A percentile compares a stretch with the other conserved stretches of the same genome.
Evolutionary conservation across 2,888 invertebrate species (phyloP).

Genomic region (Rhogogaster chlorosoma): DNA sequence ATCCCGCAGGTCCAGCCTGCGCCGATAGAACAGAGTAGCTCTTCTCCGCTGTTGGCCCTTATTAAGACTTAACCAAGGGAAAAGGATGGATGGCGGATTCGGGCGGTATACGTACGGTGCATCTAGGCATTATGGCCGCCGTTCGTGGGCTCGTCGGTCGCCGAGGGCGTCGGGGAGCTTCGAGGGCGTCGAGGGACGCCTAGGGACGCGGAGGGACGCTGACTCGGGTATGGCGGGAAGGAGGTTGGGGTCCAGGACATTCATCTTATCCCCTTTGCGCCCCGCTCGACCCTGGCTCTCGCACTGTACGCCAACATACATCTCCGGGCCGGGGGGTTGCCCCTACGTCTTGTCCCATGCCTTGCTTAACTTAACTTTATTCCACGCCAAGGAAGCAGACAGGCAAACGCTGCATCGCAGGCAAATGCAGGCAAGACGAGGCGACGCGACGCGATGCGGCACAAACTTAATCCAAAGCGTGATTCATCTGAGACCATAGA

Average conservation of each 20-base stretch:
- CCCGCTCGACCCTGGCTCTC: conserved; percentile 33
- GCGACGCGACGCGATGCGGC: not conserved
- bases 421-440: not conserved
- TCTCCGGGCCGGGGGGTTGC: conserved; percentile 68
- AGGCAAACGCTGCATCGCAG: conserved; percentile 43
- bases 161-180: conserved; percentile 59
- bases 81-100: conserved; percentile 48
- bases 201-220: conserved; percentile 47
- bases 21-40: conserved; percentile 13
- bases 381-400: conserved; percentile 62
- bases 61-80: conserved; percentile 47
- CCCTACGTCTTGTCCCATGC: conserved; percentile 71
- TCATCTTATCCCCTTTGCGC: conserved; percentile 71
- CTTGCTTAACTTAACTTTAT: conserved; percentile 72
- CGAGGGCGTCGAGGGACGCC: conserved; percentile 59
- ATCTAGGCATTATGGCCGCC: conserved; percentile 77
- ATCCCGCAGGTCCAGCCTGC: not conserved
- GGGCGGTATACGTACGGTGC: conserved; percentile 62
- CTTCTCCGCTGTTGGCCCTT: conserved; percentile 15
- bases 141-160: conserved; percentile 66
- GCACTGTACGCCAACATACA: conserved; percentile 59
- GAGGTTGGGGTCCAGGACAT: conserved; percentile 76
- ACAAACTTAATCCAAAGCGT: conserved; percentile 71
- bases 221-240: conserved; percentile 52
- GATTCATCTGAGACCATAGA: conserved; percentile 71